Base-by-base conservation (phyloP, 2,888 invertebrate genomes). In the Augiades crinisus region DNA sequence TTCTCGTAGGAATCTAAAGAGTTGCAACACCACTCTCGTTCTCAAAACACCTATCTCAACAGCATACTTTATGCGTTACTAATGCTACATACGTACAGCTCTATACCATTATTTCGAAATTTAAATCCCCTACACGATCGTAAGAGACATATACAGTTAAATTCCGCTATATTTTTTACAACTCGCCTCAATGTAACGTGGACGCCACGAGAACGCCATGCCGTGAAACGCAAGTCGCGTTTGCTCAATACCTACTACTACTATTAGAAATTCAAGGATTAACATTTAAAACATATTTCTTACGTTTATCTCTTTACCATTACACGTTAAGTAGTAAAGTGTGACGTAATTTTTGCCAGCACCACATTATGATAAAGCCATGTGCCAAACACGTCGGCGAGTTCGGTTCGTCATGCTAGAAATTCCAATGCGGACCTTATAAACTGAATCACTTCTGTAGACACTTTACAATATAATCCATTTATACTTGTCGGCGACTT, bases 391-490 rank as follows among this genome's bases (percentile, higher is more conserved):
- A 88, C 83, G 88, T 83, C 87, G 85, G 80, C 80, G 78, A 80
- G 78, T 76, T 67, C 75, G 70, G 72, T 70, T 76, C 72, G 82
- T 78, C 81, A 75, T 83, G 78, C 81, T 79, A 81, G 73, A 85
- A 85, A 87, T 86, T 86, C 86, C 87, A 81, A 79, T 82, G 84
- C 87, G 80, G 81, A 87, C 85, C 84, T 87, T 82, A 81, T 65
- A 76, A 73, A 78, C 74, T 72, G 73, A 74, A 67, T 65, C 63
- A 68, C 72, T 71, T 70, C 68, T 68, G 63, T 68, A 62, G 68
- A 68, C 84, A 86, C 86, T 87, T 84, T 82, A 89, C 82, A 89
- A 86, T 85, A 88, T 89, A 89, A 89, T 89, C 89, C 89, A 88
- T 89, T 87, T 87, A 75, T 79, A 82, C 73, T 88, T 88, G 73